Conservation (phyloP, 2,888 invertebrate species). For the Plusia festucae region DNA sequence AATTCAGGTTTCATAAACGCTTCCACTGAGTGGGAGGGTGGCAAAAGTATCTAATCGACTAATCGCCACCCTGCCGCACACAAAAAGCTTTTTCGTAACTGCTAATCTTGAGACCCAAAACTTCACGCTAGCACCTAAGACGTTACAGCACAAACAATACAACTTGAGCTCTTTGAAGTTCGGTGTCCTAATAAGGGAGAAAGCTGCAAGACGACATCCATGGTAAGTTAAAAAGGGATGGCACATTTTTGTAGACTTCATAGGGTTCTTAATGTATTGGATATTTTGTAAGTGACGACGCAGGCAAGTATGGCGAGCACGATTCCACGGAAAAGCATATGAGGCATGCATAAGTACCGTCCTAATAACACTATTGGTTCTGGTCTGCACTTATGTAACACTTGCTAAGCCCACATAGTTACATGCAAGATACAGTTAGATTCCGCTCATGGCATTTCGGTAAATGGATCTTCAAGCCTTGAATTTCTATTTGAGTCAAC, state of each 20-base stretch:
- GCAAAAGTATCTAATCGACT: conserved; percentile 48
- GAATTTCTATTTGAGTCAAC: not conserved
- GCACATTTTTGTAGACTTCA: not conserved
- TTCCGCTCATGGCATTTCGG: not conserved
- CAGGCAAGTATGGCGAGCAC: conserved; percentile 16
- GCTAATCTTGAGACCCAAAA: conserved; percentile 49
- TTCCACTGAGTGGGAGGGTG: conserved; percentile 37
- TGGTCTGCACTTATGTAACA: conserved; percentile 25
- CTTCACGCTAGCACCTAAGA: conserved; percentile 37
- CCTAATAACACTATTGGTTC: conserved; percentile 28
- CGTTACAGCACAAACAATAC: conserved; percentile 11
- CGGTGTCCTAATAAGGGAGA: not conserved
- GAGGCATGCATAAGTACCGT: conserved; percentile 32
- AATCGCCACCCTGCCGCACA: conserved; percentile 48
- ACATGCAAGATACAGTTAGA: not conserved
- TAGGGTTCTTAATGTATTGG: not conserved
- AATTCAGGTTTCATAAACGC: conserved; percentile 42
- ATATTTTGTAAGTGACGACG: conserved; percentile 28
- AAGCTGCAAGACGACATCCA: not conserved
- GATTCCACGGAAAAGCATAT: conserved; percentile 29
- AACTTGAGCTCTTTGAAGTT: conserved; percentile 1
- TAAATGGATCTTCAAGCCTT: conserved; percentile 6
- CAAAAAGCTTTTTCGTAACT: conserved; percentile 52
- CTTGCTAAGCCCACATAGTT: not conserved
- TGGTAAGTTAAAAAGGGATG: not conserved